Evolutionary conservation across 2,797 vertebrate species (phyloP).

Genomic region (Erpetoichthys calabaricus): DNA sequence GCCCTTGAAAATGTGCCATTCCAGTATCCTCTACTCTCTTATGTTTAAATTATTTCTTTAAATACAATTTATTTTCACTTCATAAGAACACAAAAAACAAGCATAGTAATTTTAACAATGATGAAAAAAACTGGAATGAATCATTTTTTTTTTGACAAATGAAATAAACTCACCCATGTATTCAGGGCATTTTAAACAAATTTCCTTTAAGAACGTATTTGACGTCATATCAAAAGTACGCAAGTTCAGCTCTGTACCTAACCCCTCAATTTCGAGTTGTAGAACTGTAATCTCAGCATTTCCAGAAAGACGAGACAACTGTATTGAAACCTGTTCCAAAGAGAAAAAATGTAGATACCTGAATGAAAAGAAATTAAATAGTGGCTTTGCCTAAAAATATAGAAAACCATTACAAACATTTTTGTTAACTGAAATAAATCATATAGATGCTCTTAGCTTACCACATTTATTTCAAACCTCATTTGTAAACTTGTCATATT

Average conservation of each 20-base stretch:
- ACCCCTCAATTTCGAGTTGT: slow-evolving; percentile 62
- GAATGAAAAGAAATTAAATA: no score
- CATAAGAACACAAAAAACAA: no score
- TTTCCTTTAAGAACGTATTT: slow-evolving; percentile 72
- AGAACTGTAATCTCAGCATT: slow-evolving; percentile 62
- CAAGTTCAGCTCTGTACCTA: slow-evolving; percentile 77
- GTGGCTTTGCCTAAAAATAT: no score
- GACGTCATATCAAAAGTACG: slow-evolving; percentile 79
- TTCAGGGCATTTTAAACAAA: slow-evolving; percentile 82
- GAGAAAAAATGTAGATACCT: not conserved
- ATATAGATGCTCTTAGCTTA: slow-evolving; percentile 26
- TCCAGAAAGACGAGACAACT: slow-evolving; percentile 60
- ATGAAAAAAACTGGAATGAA: no score
- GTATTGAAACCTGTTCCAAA: slow-evolving; percentile 61
- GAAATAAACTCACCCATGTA: slow-evolving; percentile 62
- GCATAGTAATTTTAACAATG: no score
- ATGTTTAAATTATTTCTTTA: no score
- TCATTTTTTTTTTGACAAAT: no score
- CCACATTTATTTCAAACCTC: slow-evolving; percentile 79
- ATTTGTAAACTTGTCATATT: slow-evolving; percentile 75
- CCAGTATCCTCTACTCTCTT: no score
- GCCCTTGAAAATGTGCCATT: no score
- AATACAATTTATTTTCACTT: no score
- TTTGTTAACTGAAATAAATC: not conserved
- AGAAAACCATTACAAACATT: no score